Base-by-base conservation (phyloP, 1,140 invertebrate genomes). In the Drosophila subpulchrella region DNA sequence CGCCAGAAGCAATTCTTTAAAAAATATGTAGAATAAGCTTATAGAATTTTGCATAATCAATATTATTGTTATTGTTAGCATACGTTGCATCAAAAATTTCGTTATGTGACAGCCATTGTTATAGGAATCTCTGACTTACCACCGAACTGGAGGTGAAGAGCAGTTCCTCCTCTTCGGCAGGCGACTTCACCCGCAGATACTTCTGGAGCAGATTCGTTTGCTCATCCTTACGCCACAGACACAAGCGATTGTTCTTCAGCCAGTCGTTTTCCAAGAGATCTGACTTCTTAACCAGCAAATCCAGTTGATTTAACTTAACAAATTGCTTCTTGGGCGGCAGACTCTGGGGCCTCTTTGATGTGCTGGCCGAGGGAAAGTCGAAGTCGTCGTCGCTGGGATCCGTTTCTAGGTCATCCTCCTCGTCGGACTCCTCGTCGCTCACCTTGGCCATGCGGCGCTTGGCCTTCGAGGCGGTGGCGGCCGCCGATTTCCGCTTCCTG, bases 131-230 rank as follows among this genome's bases (percentile, higher is more conserved):
- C 12, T 1, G 15, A 75, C 79, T 85, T 76, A 92, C 91, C 83
- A 92, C 91, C 1, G 91, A 92, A 38, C 85, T 92, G 41, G 91
- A 92, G 1, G 91, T 92, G 34, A 92, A 92, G 0, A 92, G 53
- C 42, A 91, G 73, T 44, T 91, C 78, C 11, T 90, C 82, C 24
- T 85, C 84, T 3, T 54, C 51, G 1, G 79, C 41, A 2, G 53
- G 42, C 0, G 91, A 83, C 48, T 91, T 92, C 0, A 92, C 78
- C 3, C 91, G 61, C 15, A 92, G 66, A 71, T 92, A 92, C 63
- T 92, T 92, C 13, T 92, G 91, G 48, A 92, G 58, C 4, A 92
- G 71, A 58, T 85, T 91, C 32, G 84, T 91, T 24, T 88, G 72
- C 27, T 81, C 83, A 53, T 92, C 91, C 47, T 78, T 89, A 17